Conservation (phyloP, 92 coral and sea anemone genomes). For the Heliopora coerulea region DNA sequence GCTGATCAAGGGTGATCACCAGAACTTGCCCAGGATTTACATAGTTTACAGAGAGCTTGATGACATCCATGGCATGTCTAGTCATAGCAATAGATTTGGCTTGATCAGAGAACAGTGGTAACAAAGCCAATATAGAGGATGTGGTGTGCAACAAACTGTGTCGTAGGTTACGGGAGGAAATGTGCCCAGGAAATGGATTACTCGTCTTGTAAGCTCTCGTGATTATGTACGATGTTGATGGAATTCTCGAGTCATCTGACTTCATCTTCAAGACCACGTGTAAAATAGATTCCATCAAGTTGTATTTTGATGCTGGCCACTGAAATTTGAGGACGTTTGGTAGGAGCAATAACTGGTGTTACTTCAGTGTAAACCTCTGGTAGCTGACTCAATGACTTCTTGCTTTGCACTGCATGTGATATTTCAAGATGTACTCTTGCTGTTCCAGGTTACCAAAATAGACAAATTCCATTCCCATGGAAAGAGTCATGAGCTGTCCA, state of each 20-base stretch:
- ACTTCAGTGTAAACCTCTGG: slow-evolving; percentile 10
- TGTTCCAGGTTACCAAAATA: slow-evolving; percentile 42
- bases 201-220: slow-evolving; percentile 24
- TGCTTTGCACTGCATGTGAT: too few relatives aligned
- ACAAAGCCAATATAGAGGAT: too few relatives aligned
- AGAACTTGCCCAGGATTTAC: slow-evolving; percentile 52
- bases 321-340: neutral
- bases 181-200: slow-evolving; percentile 42
- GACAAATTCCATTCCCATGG: slow-evolving; percentile 50
- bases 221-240: too few relatives aligned
- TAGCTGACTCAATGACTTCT: slow-evolving; percentile 4
- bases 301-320: neutral
- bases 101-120: slow-evolving; percentile 43
- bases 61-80: slow-evolving; percentile 54
- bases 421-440: too few relatives aligned
- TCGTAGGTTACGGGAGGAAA: slow-evolving; percentile 38
- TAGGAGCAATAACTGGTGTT: slow-evolving; percentile 2
- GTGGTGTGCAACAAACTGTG: too few relatives aligned
- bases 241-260: too few relatives aligned
- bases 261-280: too few relatives aligned
- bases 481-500: slow-evolving; percentile 49
- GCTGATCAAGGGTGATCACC: slow-evolving; percentile 47
- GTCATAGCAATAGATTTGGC: slow-evolving; percentile 60
- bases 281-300: too few relatives aligned
- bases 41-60: slow-evolving; percentile 15